phyloP scores from a whole-genome alignment of 2,113 vertebrate genomes.

The Calyptommatus sinebrachiatus region DNA sequence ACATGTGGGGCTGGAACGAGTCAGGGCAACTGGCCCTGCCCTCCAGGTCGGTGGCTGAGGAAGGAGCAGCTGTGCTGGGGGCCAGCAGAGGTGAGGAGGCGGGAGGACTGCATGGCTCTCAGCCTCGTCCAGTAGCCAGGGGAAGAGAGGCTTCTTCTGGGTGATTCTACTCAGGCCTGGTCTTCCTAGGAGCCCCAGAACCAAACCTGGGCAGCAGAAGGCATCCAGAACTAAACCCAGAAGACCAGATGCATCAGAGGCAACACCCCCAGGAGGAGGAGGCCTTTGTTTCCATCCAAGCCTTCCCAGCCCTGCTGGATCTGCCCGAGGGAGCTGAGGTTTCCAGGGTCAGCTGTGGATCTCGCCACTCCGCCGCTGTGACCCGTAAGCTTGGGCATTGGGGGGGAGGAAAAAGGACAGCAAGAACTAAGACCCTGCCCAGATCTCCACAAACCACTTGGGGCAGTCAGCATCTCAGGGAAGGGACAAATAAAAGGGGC shows the following conservation, averaged over 20 bases:
- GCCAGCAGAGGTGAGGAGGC: slow-evolving; percentile 28
- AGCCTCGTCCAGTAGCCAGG: no score
- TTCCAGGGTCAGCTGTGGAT: slow-evolving; percentile 83
- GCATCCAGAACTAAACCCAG: background rate
- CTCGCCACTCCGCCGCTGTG: slow-evolving; percentile 84
- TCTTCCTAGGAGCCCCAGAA: background rate
- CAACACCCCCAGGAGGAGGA: no score
- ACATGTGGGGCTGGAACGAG: slow-evolving; percentile 97
- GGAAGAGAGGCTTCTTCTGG: no score
- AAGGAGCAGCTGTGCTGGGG: background rate
- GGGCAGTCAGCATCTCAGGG: no score
- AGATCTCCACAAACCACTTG: background rate
- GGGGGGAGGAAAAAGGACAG: background rate
- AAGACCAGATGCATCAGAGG: accelerated
- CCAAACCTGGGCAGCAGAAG: no score
- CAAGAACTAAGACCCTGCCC: background rate
- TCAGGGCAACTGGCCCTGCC: slow-evolving; percentile 91
- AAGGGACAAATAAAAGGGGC: no score
- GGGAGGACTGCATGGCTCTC: accelerated
- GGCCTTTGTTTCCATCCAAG: slow-evolving; percentile 86
- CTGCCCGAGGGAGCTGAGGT: slow-evolving; percentile 75
- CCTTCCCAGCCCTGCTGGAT: slow-evolving; percentile 89
- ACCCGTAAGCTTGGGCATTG: slow-evolving; percentile 73
- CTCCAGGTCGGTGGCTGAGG: slow-evolving; percentile 38
- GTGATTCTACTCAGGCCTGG: background rate